Evolutionary conservation across 2,113 vertebrate species (phyloP).

Genomic region (Emberiza fucata): DNA sequence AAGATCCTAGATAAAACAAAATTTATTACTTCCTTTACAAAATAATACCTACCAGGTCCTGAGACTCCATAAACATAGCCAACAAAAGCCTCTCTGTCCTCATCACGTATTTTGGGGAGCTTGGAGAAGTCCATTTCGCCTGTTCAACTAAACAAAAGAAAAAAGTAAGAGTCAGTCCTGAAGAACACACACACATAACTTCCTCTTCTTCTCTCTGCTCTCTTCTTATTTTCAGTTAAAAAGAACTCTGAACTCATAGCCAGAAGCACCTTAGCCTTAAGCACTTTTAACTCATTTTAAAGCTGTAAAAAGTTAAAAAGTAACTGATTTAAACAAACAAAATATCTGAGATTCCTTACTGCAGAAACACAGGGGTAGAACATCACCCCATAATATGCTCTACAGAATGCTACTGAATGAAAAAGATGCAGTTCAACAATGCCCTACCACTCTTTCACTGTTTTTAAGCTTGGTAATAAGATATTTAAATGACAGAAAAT

Average conservation of each 20-base stretch:
- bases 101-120: constrained; percentile 91
- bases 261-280: background rate
- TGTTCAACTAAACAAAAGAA: constrained; percentile 51
- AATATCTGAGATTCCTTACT: background rate
- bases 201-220: background rate
- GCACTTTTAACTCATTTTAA: background rate
- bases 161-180: background rate
- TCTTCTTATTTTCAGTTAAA: background rate
- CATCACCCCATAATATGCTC: background rate
- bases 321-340: background rate
- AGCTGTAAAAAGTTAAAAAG: background rate
- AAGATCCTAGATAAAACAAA: background rate
- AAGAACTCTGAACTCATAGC: background rate
- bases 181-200: background rate
- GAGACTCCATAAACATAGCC: constrained; percentile 96
- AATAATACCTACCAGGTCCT: constrained; percentile 84
- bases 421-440: background rate
- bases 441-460: rapidly evolving
- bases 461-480: background rate
- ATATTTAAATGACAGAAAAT: background rate
- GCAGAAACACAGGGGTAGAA: background rate
- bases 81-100: constrained; percentile 88
- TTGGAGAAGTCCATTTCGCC: constrained; percentile 92
- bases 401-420: background rate
- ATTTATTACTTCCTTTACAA: background rate